These are phyloP conservation scores for Trochalopteron elliotii DNA, from an alignment of 2,113 vertebrate species.

Conservation along the genomic window DNA sequence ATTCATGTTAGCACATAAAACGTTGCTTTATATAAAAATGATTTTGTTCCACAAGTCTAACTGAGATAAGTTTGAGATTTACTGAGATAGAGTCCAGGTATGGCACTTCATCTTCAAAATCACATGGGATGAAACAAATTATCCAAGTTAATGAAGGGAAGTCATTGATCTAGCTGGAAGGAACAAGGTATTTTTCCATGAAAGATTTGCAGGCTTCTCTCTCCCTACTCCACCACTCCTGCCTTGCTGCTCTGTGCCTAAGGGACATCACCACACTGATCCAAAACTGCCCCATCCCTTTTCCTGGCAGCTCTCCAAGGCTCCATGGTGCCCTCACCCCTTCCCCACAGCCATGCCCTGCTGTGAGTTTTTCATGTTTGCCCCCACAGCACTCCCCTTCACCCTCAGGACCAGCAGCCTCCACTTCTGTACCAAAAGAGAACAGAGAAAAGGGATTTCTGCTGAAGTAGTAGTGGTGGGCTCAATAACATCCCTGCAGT, in stretches of 20 bases:
- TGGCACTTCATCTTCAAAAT: not conserved
- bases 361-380: not conserved
- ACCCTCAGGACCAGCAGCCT: not conserved
- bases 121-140: not conserved
- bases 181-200: not conserved
- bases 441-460: fast-evolving
- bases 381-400: not conserved
- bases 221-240: too few species aligned
- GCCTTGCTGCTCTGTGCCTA: too few species aligned
- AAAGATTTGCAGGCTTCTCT: not conserved
- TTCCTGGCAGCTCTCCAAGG: fast-evolving
- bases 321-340: fast-evolving
- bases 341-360: not conserved
- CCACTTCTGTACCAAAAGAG: not conserved
- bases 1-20: not conserved
- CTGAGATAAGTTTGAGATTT: not conserved
- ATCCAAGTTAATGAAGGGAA: not conserved
- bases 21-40: not conserved
- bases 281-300: not conserved
- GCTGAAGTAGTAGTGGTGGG: fast-evolving
- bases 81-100: not conserved
- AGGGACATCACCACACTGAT: too few species aligned
- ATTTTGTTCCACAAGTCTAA: not conserved
- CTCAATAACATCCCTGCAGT: not conserved
- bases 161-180: not conserved